A percentile compares a stretch with the other conserved stretches of the same genome.
Evolutionary conservation across 2,797 vertebrate species (phyloP).

Genomic region (Argya squamiceps): DNA sequence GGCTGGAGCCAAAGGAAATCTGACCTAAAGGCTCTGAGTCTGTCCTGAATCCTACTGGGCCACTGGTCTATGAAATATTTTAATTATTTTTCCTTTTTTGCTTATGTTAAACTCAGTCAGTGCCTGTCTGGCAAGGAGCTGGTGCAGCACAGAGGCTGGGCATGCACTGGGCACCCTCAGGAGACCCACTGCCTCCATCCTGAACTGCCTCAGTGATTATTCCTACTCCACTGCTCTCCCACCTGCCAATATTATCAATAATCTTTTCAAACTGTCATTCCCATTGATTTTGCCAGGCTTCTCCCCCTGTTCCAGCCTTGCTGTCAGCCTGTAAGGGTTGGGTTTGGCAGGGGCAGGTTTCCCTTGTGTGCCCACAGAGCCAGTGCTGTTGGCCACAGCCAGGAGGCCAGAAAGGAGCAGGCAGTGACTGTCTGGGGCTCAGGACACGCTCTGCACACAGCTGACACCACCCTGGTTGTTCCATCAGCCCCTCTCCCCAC

Average conservation of each 20-base stretch:
- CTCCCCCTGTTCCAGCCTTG: not conserved
- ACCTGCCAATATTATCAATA: not conserved
- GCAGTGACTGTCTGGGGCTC: not conserved
- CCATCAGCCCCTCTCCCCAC: not conserved
- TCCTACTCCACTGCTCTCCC: not conserved
- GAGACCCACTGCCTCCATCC: not conserved
- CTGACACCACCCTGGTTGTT: not conserved
- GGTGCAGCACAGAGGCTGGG: not conserved
- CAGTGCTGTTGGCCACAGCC: accelerated
- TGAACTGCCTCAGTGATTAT: not conserved
- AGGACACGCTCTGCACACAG: accelerated
- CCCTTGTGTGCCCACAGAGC: accelerated
- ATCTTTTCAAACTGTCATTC: not conserved
- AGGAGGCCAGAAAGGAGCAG: not conserved
- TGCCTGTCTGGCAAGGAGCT: not conserved
- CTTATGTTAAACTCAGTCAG: not conserved
- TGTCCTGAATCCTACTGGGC: not conserved
- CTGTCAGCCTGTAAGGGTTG: not conserved
- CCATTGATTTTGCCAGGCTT: not conserved
- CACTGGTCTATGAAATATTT: not conserved
- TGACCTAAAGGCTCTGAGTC: not conserved
- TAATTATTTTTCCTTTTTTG: too few relatives aligned
- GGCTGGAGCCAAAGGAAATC: not conserved
- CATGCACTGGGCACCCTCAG: not conserved
- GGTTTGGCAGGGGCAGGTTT: not conserved